Base-by-base conservation (phyloP, 1,140 invertebrate genomes). In the Drosophila sechellia region DNA sequence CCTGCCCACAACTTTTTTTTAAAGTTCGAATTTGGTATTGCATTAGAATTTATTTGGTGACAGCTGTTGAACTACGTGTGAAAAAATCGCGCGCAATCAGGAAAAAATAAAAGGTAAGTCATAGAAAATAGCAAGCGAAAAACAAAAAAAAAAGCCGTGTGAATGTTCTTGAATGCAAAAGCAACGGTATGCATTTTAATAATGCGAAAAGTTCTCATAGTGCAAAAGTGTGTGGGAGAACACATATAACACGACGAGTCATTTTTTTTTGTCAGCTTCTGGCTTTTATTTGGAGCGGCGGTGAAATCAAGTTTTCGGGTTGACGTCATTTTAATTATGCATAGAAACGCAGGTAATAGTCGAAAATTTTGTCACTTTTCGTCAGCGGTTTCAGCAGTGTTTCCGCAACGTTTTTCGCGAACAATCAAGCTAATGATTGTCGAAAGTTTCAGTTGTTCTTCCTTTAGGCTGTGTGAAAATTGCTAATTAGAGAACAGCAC, bases 301-400 rank as follows among this genome's bases (percentile, higher is more conserved):
- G 37, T 22, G 64, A 58, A 66, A 75, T 68, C 70, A 69, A 63
- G 76, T 84, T 81, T 84, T 77, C 57, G 46, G 37, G 77, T 80
- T 85, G 81, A 85, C 81, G 81, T 85, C 81, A 85, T 45, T 58
- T 58, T 50, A 68, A 34, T 52, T 65, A 65, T 68, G 45, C 55
- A 58, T 58, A 46, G 42, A 34, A 66, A 49, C 63, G 35, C 27
- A 20, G 35, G 35, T 45, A 65, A 39, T 60, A 35, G 48, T 34
- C 31, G 40, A 48, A 31, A 17, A 46, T 63, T 65, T 48, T 66
- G 63, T 22, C 6, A 31, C 8, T 31, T 31, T 31, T 31, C 2
- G 60, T 52, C 43, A 40, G 63, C 63, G 25, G 61, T 66, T 66
- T 40, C 39, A n/a, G n/a, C 13, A 1, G 20, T 10, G 42, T 20